These are phyloP conservation scores for Anastrepha obliqua DNA, from an alignment of 1,140 invertebrate genomes.

Conservation along the genomic window DNA sequence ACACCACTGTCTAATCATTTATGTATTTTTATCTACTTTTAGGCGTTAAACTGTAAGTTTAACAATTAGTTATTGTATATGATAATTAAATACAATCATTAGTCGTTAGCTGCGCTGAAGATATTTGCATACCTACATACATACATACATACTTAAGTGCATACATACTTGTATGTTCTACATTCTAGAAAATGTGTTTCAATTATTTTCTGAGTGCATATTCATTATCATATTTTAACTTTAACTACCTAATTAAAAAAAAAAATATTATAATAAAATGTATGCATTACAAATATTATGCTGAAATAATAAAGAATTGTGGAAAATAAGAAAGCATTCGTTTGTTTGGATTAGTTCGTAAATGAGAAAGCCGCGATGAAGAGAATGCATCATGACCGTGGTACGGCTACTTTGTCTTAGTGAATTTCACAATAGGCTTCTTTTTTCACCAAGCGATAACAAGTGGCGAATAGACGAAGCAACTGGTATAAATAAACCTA, in stretches of 20 bases:
- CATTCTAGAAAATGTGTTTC: not conserved
- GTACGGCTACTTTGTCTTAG: too few species aligned
- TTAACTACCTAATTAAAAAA: not conserved
- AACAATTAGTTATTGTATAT: slow-evolving; percentile 44
- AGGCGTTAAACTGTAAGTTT: slow-evolving; percentile 29
- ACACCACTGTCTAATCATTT: not conserved
- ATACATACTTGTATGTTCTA: not conserved
- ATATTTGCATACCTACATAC: slow-evolving; percentile 1
- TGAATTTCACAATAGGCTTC: too few species aligned
- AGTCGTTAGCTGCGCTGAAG: slow-evolving; percentile 42
- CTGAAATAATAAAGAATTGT: slow-evolving; percentile 38
- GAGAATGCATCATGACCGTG: too few species aligned
- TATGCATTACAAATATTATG: slow-evolving; percentile 26
- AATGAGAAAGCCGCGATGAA: too few species aligned
- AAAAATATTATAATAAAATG: not conserved
- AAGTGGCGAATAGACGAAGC: too few species aligned
- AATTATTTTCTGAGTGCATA: not conserved
- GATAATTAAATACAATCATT: slow-evolving; percentile 24
- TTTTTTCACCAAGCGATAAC: too few species aligned
- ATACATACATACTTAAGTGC: slow-evolving; percentile 8
- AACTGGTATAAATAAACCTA: too few species aligned
- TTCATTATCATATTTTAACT: slow-evolving; percentile 38
- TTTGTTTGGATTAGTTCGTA: too few species aligned
- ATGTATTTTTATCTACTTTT: slow-evolving; percentile 33
- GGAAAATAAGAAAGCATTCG: not conserved